Evolutionary conservation across 30 jellyfish, hydroid and myxozoan species (phyloP).

Genomic region (Turritopsis rubra): DNA sequence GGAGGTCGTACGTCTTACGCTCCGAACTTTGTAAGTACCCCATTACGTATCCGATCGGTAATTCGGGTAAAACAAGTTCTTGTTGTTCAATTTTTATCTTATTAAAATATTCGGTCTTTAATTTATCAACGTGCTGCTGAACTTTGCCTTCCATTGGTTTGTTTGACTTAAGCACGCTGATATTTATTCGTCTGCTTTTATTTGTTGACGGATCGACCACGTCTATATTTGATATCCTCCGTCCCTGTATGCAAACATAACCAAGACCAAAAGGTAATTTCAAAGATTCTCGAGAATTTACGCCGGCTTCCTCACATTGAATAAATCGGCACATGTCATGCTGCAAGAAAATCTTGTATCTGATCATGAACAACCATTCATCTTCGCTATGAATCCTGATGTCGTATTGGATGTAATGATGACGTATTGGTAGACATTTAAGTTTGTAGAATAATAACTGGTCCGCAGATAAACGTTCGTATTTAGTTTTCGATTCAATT

Average conservation of each 20-base stretch:
- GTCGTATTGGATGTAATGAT: not conserved
- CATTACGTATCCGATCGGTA: not conserved
- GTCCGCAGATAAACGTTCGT: not conserved
- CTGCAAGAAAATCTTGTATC: not conserved
- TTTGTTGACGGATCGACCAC: not conserved
- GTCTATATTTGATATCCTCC: not conserved
- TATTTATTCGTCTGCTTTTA: not conserved
- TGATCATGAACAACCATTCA: not conserved
- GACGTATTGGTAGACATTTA: not conserved
- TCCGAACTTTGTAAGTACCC: not conserved
- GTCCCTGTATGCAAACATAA: not conserved
- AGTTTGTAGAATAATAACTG: not conserved
- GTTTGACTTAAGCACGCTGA: not conserved
- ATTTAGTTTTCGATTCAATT: not conserved
- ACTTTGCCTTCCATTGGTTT: not conserved
- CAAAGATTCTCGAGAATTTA: not conserved
- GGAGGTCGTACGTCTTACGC: not conserved
- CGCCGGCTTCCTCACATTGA: not conserved
- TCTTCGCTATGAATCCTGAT: not conserved
- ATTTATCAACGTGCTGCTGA: not conserved
- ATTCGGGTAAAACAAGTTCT: not conserved
- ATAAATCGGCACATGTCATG: not conserved
- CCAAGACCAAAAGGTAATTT: not conserved
- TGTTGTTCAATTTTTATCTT: not conserved
- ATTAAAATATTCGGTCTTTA: not conserved